Evolutionary conservation across 2,113 vertebrate species (phyloP).

Genomic region (Mormyrus lacerda): DNA sequence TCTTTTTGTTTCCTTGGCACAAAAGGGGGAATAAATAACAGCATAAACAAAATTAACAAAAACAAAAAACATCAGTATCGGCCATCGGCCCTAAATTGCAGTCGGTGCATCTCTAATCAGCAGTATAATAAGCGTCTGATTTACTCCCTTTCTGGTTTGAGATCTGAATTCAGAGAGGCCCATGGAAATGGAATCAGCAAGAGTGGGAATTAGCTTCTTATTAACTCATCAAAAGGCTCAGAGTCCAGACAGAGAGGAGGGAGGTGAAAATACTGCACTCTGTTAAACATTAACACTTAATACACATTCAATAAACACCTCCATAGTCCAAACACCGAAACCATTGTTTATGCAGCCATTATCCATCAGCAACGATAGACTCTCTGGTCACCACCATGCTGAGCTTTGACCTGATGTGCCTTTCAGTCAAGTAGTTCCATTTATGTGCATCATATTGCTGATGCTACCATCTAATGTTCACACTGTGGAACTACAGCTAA

Average conservation of each 20-base stretch:
- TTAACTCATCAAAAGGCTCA: background rate
- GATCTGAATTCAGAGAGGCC: background rate
- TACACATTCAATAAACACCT: background rate
- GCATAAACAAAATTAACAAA: background rate
- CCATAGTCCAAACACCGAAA: background rate
- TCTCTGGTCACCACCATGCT: background rate
- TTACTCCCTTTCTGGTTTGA: background rate
- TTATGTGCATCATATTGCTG: background rate
- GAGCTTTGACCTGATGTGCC: background rate
- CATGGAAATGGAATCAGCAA: background rate
- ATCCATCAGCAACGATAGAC: background rate
- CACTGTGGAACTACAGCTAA: constrained; percentile 5
- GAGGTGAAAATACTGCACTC: background rate
- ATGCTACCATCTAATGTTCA: constrained; percentile 37
- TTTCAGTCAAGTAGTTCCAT: background rate
- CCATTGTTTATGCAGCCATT: background rate
- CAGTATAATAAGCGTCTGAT: background rate
- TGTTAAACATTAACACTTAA: background rate
- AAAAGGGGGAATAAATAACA: background rate
- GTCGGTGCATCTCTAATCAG: background rate
- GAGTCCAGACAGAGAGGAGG: background rate
- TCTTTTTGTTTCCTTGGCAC: background rate
- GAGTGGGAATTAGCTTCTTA: background rate
- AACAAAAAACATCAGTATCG: background rate
- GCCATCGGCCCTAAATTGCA: background rate